A percentile compares a stretch with the other conserved stretches of the same genome.
These are phyloP conservation scores for Brachyhypopomus occidentalis DNA, from an alignment of 2,113 vertebrate genomes.

Conservation along the genomic window DNA sequence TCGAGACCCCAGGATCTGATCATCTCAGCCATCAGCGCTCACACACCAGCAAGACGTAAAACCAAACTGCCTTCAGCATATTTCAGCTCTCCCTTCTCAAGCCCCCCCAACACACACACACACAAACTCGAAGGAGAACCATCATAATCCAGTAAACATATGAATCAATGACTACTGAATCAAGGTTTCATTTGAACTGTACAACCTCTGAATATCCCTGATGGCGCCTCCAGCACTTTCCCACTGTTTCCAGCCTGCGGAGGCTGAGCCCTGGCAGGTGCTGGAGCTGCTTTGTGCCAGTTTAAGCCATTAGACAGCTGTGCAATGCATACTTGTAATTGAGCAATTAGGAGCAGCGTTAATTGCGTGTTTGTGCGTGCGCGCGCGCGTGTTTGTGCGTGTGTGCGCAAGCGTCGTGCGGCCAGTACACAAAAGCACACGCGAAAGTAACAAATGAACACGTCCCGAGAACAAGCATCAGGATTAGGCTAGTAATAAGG, in stretches of 20 bases:
- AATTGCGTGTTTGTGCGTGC: slow-evolving; percentile 46
- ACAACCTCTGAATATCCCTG: slow-evolving; percentile 39
- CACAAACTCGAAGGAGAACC: background rate
- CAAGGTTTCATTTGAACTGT: slow-evolving; percentile 38
- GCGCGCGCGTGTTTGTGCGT: slow-evolving; percentile 28
- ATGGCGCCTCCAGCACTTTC: slow-evolving; percentile 17
- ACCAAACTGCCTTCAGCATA: background rate
- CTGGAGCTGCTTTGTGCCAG: slow-evolving; percentile 1
- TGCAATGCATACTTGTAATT: slow-evolving; percentile 61
- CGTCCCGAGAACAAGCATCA: slow-evolving; percentile 45
- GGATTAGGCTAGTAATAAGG: slow-evolving; percentile 62
- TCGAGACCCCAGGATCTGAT: background rate
- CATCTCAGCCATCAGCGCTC: slow-evolving; percentile 23
- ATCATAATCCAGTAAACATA: slow-evolving; percentile 18
- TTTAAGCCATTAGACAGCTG: slow-evolving; percentile 54
- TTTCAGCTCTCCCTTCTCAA: no score
- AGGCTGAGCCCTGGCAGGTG: background rate
- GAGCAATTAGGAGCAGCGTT: slow-evolving; percentile 63
- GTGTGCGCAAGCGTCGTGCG: slow-evolving; percentile 40
- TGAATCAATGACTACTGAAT: slow-evolving; percentile 17
- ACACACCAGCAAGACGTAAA: slow-evolving; percentile 33
- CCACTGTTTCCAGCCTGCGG: slow-evolving; percentile 25
- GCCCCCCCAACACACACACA: background rate
- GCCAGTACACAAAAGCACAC: slow-evolving; percentile 50
- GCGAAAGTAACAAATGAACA: slow-evolving; percentile 37